Base-by-base conservation (phyloP, 2,888 invertebrate species). In the Lycaena phlaeas region DNA sequence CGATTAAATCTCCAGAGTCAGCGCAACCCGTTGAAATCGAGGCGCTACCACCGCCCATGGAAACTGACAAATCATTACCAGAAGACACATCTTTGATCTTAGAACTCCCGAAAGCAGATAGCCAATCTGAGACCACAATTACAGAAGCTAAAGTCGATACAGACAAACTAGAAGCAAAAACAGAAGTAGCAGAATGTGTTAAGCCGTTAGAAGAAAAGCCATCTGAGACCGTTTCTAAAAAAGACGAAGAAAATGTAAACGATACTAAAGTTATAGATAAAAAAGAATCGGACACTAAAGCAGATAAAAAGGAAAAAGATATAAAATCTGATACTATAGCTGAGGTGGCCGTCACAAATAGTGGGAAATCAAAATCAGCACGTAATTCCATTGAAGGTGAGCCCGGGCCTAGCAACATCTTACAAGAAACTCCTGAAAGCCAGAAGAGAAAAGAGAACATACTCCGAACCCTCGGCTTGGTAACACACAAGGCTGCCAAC, bases 401-500 rank as follows among this genome's bases (percentile, higher is more conserved):
- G 31, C 62, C 81, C 0, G 82, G 82, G 1, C 78, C 84, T 0
- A 82, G 82, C 50, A 73, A 63, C 43, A 56, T 59, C 1, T 49
- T 84, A 2, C 60, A 59, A 17, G 85, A 89, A 51, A 87, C 89
- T 0, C 89, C 90, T 0, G 90, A 90, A 49, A 87, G 87, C 44
- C 87, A 89, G 42, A 87, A 87, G 31, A 85, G 87, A 28, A 94
- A 94, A 58, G 93, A 93, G 54, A 89, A 88, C 36, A 90, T 94
- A 30, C 66, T 94, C 2, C 86, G 92, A 56, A 89, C 92, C 4
- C 72, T 94, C 22, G 94, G 94, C 0, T 64, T 94, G 31, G 85
- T 92, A 22, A 92, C 93, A 0, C 86, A 91, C 54, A 89, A 91
- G 56, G 92, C 90, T 4, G 92, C 92, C 0, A 91, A 91, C 48